Evolutionary conservation across 2,888 invertebrate genomes (phyloP), one percentile per base, ranked within the genome.

Genomic region (Acrobasis suavella): DNA sequence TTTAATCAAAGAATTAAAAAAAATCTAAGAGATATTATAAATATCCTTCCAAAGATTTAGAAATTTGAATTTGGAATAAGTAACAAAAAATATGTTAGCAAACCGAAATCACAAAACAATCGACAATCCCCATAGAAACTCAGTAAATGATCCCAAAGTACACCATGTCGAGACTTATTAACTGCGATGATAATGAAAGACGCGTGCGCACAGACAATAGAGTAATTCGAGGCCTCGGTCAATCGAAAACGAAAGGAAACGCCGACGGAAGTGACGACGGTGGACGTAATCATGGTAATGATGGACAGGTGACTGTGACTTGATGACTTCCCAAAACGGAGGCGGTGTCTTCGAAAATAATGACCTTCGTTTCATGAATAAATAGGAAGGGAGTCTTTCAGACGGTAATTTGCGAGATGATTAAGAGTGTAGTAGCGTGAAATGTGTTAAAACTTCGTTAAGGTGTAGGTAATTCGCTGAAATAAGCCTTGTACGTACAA

Each of bases 171-270:
- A 60, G 58, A 12, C 14, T 60, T 12, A 60, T 46, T 55, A 60
- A 49, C 39, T 52, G 52, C 55, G 50, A 63, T 63, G 15, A 15
- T 37, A 17, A 61, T 37, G 62, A 38, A 49, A 55, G 72, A 73
- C 72, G 78, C 75, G 72, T 74, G 78, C 73, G 72, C 72, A 72
- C 64, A 75, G 76, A 87, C 85, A 87, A 86, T 86, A 73, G 77
- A 63, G 81, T 78, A 85, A 86, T 83, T 81, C 78, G 80, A 88
- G 83, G 84, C 87, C 82, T 82, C 86, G 89, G 90, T 85, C 89
- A 88, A 89, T 87, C 80, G 90, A 91, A 91, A 91, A 77, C 77
- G 91, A 91, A 91, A 91, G 89, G 91, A 87, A 85, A 78, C 77
- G 62, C 62, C 73, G 60, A 72, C 84, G 89, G 90, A 89, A 74